Evolutionary conservation across 64 coral and sea anemone species (phyloP).

Genomic region (Actinia tenebrosa): DNA sequence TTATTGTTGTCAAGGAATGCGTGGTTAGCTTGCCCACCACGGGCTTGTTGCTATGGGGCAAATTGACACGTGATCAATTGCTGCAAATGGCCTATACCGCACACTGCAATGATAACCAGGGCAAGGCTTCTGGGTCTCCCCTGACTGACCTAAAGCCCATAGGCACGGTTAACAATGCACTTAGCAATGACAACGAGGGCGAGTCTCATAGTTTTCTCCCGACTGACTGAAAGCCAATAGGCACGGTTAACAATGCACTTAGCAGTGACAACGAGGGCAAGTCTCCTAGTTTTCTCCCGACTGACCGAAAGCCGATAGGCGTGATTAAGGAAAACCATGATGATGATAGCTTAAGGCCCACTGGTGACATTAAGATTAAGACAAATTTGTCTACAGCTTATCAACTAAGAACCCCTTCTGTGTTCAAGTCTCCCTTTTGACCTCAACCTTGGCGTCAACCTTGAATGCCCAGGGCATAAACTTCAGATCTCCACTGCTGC

Average conservation of each 20-base stretch:
- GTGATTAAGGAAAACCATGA: background rate
- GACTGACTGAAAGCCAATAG: background rate
- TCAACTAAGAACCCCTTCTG: background rate
- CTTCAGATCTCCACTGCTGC: background rate
- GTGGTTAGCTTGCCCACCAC: too few species aligned
- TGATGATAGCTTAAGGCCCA: background rate
- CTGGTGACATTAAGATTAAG: background rate
- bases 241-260: background rate
- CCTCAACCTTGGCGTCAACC: background rate
- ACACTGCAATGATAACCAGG: too few species aligned
- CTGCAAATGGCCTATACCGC: too few species aligned
- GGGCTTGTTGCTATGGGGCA: too few species aligned
- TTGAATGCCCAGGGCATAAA: background rate
- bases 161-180: background rate
- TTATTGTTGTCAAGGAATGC: too few species aligned
- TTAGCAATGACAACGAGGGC: background rate
- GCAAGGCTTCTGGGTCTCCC: too few species aligned
- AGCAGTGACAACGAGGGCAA: background rate
- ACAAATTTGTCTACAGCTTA: background rate
- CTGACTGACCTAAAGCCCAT: background rate
- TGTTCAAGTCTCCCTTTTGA: background rate
- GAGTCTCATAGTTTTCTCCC: background rate
- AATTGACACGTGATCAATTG: too few species aligned
- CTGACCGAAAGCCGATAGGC: background rate
- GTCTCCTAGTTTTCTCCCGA: background rate